phyloP scores from a whole-genome alignment of 2,888 invertebrate genomes.

The Phyto melanocephala region DNA sequence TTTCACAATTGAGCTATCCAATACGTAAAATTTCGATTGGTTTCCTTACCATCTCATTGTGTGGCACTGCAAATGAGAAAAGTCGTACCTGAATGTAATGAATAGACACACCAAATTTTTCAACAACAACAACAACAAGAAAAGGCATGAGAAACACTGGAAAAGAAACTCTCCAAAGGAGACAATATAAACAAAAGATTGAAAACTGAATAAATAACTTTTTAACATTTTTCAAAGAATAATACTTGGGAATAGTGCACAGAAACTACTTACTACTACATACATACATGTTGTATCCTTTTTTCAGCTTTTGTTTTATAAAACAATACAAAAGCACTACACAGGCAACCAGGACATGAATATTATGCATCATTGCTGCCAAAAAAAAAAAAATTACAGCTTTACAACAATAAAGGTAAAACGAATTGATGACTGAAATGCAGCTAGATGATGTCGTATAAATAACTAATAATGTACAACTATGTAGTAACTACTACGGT shows the following conservation, averaged over 20 bases:
- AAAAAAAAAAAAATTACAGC: neutral
- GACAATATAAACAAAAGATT: conserved; percentile 7
- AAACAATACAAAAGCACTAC: conserved; percentile 9
- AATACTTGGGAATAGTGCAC: neutral
- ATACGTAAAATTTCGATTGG: conserved; percentile 5
- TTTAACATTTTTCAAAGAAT: neutral
- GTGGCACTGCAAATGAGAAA: too few relatives aligned
- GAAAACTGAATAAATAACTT: conserved; percentile 15
- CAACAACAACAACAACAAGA: neutral
- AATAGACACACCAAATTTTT: neutral
- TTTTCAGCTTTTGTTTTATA: neutral
- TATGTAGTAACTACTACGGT: neutral
- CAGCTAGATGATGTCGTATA: neutral
- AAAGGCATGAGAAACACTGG: neutral
- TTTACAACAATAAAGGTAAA: conserved; percentile 32
- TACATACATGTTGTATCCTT: neutral
- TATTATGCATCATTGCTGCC: conserved; percentile 18
- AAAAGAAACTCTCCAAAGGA: conserved; percentile 6
- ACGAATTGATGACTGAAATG: neutral
- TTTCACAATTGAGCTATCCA: neutral
- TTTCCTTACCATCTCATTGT: conserved; percentile 24
- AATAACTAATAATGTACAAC: conserved; percentile 22
- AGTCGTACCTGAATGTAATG: neutral
- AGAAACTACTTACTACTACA: neutral
- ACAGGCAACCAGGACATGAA: conserved; percentile 28